These are phyloP conservation scores for Phorcus lineatus DNA, from an alignment of 2,888 invertebrate genomes.

Conservation along the genomic window DNA sequence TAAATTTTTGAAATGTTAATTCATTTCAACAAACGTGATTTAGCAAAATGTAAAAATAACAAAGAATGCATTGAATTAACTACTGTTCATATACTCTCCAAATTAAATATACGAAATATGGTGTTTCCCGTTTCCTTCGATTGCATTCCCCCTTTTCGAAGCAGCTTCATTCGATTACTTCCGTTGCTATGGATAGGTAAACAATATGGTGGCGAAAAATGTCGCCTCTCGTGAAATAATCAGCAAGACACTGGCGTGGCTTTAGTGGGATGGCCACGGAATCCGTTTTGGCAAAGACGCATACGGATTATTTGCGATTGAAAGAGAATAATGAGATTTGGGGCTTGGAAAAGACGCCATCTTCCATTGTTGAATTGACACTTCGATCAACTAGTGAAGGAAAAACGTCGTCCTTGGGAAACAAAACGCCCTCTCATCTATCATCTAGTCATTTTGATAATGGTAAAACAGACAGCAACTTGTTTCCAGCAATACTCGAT, in stretches of 20 bases:
- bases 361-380: background rate
- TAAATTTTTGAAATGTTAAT: background rate
- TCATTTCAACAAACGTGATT: background rate
- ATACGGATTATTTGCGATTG: background rate
- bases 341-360: background rate
- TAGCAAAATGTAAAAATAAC: too few species aligned
- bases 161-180: background rate
- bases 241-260: background rate
- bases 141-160: background rate
- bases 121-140: background rate
- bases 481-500: conserved; percentile 4
- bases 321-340: background rate
- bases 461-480: background rate
- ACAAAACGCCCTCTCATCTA: background rate
- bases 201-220: background rate
- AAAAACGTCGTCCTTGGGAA: background rate
- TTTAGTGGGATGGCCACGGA: background rate
- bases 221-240: background rate
- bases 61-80: too few species aligned
- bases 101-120: background rate
- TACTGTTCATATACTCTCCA: background rate
- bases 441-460: background rate
- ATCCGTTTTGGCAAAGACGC: background rate
- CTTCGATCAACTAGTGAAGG: background rate
- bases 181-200: background rate